Percentiles rank a stretch among this genome's conserved stretches.
Evolutionary conservation across 2,888 invertebrate species (phyloP).

Genomic region (Hymenopus coronatus): DNA sequence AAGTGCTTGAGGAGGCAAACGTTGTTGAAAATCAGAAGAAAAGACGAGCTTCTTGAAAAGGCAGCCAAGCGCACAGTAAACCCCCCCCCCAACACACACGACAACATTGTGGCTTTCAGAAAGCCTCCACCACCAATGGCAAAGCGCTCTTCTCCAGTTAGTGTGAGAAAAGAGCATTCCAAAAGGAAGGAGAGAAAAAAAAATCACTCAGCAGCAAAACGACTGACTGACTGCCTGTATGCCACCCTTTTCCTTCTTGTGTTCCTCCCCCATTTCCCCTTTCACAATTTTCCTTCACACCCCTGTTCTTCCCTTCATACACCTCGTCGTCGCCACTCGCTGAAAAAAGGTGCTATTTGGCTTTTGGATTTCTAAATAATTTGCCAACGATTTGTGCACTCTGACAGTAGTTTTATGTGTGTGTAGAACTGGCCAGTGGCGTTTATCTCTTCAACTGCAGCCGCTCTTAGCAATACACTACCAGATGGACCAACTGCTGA

Average conservation of each 20-base stretch:
- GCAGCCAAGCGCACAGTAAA: not conserved
- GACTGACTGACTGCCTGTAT: slow-evolving; percentile 19
- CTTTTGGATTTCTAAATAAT: slow-evolving; percentile 29
- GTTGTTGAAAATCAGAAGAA: not conserved
- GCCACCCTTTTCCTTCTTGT: not conserved
- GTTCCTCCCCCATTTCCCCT: slow-evolving; percentile 4
- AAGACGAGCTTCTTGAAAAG: not conserved
- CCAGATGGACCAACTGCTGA: too few species aligned
- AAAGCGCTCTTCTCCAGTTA: not conserved
- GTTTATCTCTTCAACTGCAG: too few species aligned
- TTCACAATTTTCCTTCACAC: slow-evolving; percentile 1
- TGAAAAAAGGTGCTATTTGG: slow-evolving; percentile 21
- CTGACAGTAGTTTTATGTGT: not conserved
- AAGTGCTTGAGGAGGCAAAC: not conserved
- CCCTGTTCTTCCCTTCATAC: not conserved
- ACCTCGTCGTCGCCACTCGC: not conserved
- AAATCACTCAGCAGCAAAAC: slow-evolving; percentile 27
- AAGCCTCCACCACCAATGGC: not conserved
- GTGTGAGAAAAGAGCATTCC: not conserved
- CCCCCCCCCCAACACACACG: not conserved
- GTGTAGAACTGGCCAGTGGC: not conserved
- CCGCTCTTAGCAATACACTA: too few species aligned
- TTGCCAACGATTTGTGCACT: slow-evolving; percentile 26
- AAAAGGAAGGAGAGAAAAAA: slow-evolving; percentile 5
- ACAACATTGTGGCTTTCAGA: not conserved